Percentiles rank a stretch among this genome's conserved stretches.
These are phyloP conservation scores for Setophaga kirtlandii DNA, from an alignment of 2,113 vertebrate genomes.

Conservation along the genomic window DNA sequence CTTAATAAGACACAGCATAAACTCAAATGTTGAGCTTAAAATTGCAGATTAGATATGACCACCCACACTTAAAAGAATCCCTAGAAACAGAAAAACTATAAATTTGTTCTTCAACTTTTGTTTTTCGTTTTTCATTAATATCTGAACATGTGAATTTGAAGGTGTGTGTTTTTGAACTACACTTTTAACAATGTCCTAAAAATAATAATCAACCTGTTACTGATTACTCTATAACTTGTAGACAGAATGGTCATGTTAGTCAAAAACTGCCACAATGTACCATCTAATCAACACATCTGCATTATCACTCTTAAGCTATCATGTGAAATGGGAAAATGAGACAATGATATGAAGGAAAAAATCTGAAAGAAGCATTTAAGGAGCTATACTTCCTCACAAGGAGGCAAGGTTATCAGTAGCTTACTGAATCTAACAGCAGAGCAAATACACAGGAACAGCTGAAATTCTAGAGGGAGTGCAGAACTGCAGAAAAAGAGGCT, in stretches of 20 bases:
- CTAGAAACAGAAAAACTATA: background rate
- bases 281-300: background rate
- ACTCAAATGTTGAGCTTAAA: background rate
- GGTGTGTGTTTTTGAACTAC: background rate
- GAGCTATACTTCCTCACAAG: background rate
- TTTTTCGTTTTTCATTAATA: background rate
- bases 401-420: background rate
- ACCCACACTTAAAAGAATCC: background rate
- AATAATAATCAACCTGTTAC: background rate
- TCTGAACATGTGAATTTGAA: background rate
- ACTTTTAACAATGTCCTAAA: background rate
- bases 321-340: background rate
- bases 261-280: background rate
- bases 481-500: background rate
- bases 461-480: background rate
- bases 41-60: background rate
- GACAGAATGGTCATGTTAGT: background rate
- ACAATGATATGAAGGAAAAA: background rate
- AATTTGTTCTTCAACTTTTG: background rate
- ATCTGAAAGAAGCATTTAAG: background rate
- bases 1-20: background rate
- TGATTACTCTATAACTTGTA: background rate
- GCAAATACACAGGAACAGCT: background rate
- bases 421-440: background rate
- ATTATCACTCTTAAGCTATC: background rate